phyloP scores from a whole-genome alignment of 2,797 vertebrate genomes.

The Phalloptychus januarius region DNA sequence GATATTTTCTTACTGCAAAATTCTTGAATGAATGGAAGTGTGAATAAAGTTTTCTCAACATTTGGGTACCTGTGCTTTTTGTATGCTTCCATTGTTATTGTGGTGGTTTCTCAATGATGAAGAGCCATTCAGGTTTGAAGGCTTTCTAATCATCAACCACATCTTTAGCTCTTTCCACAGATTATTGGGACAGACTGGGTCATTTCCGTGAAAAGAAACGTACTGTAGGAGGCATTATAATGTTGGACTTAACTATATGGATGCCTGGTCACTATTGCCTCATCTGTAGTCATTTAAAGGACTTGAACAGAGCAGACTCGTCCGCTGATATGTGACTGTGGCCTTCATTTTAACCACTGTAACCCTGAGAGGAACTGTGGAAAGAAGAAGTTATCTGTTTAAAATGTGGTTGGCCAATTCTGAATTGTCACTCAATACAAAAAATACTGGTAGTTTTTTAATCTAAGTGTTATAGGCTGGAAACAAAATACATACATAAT shows the following conservation, averaged over 20 bases:
- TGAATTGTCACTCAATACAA: not conserved
- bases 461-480: not conserved
- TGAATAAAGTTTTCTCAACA: not conserved
- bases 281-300: not conserved
- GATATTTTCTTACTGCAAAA: slow-evolving; percentile 41
- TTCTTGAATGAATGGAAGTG: slow-evolving; percentile 28
- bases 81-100: not conserved
- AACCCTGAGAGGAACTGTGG: not conserved
- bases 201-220: not conserved
- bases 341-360: not conserved
- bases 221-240: not conserved
- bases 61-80: slow-evolving; percentile 16
- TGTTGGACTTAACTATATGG: not conserved
- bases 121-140: no score
- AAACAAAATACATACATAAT: not conserved
- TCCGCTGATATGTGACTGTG: not conserved
- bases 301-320: not conserved
- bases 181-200: not conserved
- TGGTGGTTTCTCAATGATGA: not conserved
- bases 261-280: not conserved
- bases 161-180: not conserved
- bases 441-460: not conserved
- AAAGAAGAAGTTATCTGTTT: not conserved
- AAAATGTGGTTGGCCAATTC: not conserved
- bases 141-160: not conserved